Evolutionary conservation across 1,140 invertebrate species (phyloP).

Genomic region (Dryas iulia): DNA sequence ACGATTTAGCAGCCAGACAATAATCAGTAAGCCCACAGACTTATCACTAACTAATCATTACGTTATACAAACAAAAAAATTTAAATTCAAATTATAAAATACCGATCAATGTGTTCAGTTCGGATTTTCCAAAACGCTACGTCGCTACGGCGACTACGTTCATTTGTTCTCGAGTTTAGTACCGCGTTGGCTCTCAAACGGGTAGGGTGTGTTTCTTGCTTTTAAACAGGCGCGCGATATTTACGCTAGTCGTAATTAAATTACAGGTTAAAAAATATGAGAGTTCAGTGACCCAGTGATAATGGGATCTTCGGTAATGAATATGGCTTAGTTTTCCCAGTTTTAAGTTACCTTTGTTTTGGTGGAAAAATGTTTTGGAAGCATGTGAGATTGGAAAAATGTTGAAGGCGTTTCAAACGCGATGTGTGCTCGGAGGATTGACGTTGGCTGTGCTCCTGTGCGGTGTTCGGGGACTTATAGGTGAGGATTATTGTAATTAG

Average conservation of each 20-base stretch:
- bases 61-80: too few relatives aligned
- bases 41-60: too few relatives aligned
- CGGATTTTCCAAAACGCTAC: slow-evolving; percentile 55
- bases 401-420: slow-evolving; percentile 58
- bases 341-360: slow-evolving; percentile 43
- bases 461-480: slow-evolving; percentile 61
- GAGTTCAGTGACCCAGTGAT: slow-evolving; percentile 49
- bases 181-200: slow-evolving; percentile 41
- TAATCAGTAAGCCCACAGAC: too few relatives aligned
- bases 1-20: neutral
- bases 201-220: slow-evolving; percentile 36
- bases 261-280: slow-evolving; percentile 51
- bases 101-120: slow-evolving; percentile 55
- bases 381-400: slow-evolving; percentile 73
- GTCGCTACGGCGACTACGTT: slow-evolving; percentile 39
- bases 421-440: slow-evolving; percentile 60
- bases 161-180: slow-evolving; percentile 44
- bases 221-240: slow-evolving; percentile 46
- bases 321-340: slow-evolving; percentile 43
- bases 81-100: neutral
- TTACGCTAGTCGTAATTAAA: slow-evolving; percentile 61
- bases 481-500: slow-evolving; percentile 34
- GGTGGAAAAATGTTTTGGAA: slow-evolving; percentile 60
- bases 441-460: slow-evolving; percentile 46
- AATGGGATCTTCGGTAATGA: slow-evolving; percentile 54